These are phyloP conservation scores for Podabrus alpinus DNA, from an alignment of 2,888 invertebrate genomes.

Conservation along the genomic window DNA sequence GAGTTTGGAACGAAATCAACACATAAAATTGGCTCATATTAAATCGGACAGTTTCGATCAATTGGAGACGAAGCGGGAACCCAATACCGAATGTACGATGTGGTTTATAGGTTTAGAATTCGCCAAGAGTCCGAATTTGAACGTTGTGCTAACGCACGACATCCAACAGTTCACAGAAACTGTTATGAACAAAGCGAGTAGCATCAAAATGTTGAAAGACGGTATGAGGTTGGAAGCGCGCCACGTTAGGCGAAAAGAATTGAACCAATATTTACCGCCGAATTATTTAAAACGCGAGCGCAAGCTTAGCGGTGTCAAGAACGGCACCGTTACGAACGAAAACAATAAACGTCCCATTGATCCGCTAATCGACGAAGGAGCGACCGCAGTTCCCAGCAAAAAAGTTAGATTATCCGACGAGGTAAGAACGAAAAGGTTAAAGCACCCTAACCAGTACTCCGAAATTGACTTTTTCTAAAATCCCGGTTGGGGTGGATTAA, in stretches of 20 bases:
- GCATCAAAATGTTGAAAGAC: slow-evolving; percentile 70
- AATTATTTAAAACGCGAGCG: slow-evolving; percentile 73
- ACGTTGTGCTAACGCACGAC: slow-evolving; percentile 91
- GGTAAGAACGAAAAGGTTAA: slow-evolving; percentile 23
- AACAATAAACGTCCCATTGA: slow-evolving; percentile 44
- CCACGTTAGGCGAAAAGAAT: slow-evolving; percentile 82
- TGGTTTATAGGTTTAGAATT: slow-evolving; percentile 99
- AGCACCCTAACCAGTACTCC: too few species aligned
- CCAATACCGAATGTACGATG: slow-evolving; percentile 75
- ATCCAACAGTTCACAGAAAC: slow-evolving; percentile 89
- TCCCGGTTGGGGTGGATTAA: too few species aligned
- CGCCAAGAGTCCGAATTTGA: slow-evolving; percentile 83
- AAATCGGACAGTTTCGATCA: slow-evolving; percentile 87
- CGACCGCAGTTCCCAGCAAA: slow-evolving; percentile 36
- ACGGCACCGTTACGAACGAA: slow-evolving; percentile 32
- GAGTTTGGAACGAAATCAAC: slow-evolving; percentile 88
- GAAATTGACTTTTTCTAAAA: too few species aligned
- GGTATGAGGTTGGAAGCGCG: slow-evolving; percentile 84
- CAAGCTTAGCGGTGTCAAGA: slow-evolving; percentile 58
- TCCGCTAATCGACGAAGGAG: slow-evolving; percentile 27
- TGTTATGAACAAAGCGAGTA: slow-evolving; percentile 77
- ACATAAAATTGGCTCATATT: slow-evolving; percentile 91
- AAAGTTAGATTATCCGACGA: slow-evolving; percentile 49
- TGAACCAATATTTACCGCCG: slow-evolving; percentile 73
- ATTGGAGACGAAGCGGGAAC: slow-evolving; percentile 53